Percentiles rank a stretch among this genome's conserved stretches.
Evolutionary conservation across 1,140 invertebrate genomes (phyloP).

Genomic region (Conus betulinus): DNA sequence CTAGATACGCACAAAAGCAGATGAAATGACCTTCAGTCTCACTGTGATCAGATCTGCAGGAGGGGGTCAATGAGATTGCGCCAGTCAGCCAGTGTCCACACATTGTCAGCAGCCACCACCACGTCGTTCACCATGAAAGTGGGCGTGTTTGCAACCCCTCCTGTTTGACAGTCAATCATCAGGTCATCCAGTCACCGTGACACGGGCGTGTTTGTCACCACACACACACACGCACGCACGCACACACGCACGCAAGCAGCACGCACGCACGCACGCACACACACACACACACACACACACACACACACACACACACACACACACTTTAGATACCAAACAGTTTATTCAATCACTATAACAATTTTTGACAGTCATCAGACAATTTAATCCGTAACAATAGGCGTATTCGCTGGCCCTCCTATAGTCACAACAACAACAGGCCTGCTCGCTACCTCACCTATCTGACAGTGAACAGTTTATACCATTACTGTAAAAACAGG

Average conservation of each 20-base stretch:
- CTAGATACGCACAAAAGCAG: background rate
- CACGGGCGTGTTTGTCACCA: background rate
- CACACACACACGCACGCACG: too few species aligned
- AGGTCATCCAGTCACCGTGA: background rate
- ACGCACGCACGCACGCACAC: background rate
- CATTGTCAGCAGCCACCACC: conserved; percentile 49
- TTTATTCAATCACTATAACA: too few species aligned
- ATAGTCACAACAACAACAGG: too few species aligned
- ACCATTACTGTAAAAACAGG: too few species aligned
- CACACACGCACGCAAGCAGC: too few species aligned
- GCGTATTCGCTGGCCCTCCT: too few species aligned
- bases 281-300: background rate
- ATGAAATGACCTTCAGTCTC: background rate
- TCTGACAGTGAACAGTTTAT: too few species aligned
- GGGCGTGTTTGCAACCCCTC: conserved; percentile 55
- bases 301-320: too few species aligned
- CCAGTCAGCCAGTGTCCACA: conserved; percentile 60
- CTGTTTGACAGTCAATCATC: conserved; percentile 29
- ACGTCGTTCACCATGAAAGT: conserved; percentile 65
- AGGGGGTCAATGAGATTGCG: conserved; percentile 60
- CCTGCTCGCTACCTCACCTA: too few species aligned
- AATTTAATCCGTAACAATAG: too few species aligned
- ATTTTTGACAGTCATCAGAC: too few species aligned
- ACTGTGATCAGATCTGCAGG: conserved; percentile 12
- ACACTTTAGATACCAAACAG: too few species aligned